Conservation (phyloP, 2,888 invertebrate genomes). For the Lithophane socia region DNA sequence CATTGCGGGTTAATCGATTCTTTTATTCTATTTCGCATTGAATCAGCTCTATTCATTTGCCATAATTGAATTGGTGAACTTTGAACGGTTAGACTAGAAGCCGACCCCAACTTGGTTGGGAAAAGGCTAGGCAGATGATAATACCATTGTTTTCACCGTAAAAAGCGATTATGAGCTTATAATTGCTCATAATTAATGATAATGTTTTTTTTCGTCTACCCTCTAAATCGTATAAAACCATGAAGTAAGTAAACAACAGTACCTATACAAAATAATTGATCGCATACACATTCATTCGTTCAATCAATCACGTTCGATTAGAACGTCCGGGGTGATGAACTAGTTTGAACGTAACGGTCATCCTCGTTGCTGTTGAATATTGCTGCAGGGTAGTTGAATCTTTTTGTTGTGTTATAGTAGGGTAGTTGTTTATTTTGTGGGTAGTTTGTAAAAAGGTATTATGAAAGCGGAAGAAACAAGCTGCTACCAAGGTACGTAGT, state of each 20-base stretch:
- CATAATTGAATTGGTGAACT: slow-evolving; percentile 6
- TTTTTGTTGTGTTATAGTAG: neutral
- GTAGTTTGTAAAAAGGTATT: neutral
- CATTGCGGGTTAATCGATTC: neutral
- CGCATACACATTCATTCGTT: slow-evolving; percentile 18
- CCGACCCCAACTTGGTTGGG: too few species aligned
- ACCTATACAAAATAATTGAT: slow-evolving; percentile 27
- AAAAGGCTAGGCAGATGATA: too few species aligned
- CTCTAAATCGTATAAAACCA: neutral
- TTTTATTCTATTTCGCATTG: neutral
- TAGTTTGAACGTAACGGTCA: slow-evolving; percentile 36
- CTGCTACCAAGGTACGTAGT: neutral
- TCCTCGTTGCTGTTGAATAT: slow-evolving; percentile 16
- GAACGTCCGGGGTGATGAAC: slow-evolving; percentile 52
- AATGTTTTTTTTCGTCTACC: neutral
- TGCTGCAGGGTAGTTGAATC: slow-evolving; percentile 7
- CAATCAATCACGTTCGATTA: slow-evolving; percentile 58
- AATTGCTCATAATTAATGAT: too few species aligned
- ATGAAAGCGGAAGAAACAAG: neutral
- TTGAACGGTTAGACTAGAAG: neutral
- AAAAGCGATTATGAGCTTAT: too few species aligned
- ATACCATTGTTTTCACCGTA: too few species aligned
- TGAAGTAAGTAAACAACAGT: neutral
- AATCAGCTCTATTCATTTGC: neutral
- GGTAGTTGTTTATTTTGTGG: slow-evolving; percentile 1